Base-by-base conservation (phyloP, 2,113 vertebrate genomes). In the Euleptes europaea region DNA sequence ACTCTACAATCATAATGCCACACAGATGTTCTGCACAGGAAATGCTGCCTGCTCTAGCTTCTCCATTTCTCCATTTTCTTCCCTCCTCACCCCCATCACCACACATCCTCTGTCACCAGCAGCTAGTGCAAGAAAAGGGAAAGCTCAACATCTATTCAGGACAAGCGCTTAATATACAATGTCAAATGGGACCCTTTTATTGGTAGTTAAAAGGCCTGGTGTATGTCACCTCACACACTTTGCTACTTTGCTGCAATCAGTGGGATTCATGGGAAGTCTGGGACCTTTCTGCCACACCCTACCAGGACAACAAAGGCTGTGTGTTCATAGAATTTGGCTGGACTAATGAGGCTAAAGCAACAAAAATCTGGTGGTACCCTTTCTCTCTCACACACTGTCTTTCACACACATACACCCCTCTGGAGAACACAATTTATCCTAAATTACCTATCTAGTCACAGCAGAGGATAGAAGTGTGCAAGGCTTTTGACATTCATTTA, bases 181-280 rank as follows among this genome's bases (percentile, higher is more conserved):
- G 80, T 72, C 91, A 92, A 92, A 85, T 44, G 28, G 84, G 19
- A 90, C 69, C 35, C 54, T 86, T 93, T 95, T 80, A 91, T 65
- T 88, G 73, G 82, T 90, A 78, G 77, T 91, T 93, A 91, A 85
- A 91, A 93, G 92, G 66, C 90, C 93, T 96, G 95, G 84, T 91
- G 71, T 88, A 91, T 93, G 91, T 96, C 95, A 94, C 88, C 90
- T 94, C 89, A 95, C 95, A 95, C 90, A 67, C 84, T 85, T 65
- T 15, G 86, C 90, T 85, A 71, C 81, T 86, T 88, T 89, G 77
- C 78, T 90, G 54, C 73, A 78, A 74, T 88, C 89, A 60, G 83
- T 89, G 60, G 19, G 2, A 81, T 89, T 92, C 91, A 54, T 63
- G 90, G 90, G 91, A 93, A 93, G 90, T 90, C 91, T 94, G 93